phyloP scores from a whole-genome alignment of 2,888 invertebrate species.

The Trichacis sp. region DNA sequence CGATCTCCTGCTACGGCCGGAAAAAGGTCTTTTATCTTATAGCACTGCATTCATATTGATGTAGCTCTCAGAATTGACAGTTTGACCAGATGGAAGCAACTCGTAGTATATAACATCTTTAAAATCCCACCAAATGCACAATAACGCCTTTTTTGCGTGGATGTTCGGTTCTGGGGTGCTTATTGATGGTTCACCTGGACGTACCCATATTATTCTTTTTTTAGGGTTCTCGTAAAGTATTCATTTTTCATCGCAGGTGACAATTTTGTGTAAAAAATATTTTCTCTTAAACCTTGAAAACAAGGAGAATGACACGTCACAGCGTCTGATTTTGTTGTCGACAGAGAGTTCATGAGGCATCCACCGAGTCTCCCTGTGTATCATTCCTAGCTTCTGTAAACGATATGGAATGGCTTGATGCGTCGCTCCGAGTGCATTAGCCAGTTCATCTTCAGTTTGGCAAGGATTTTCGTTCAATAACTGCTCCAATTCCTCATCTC shows the following conservation, averaged over 20 bases:
- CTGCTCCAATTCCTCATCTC: no score
- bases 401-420: constrained; percentile 1
- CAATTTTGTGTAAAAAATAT: neutral
- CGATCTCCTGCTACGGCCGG: constrained; percentile 11
- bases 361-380: constrained; percentile 1
- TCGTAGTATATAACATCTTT: constrained; percentile 34
- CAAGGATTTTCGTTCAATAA: no score
- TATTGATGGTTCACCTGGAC: constrained; percentile 4
- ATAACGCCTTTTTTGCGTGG: no score
- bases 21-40: no score
- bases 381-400: neutral
- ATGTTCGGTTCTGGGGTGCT: neutral
- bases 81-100: constrained; percentile 8
- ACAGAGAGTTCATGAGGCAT: neutral
- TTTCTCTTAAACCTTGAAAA: neutral
- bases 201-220: neutral
- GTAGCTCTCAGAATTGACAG: no score
- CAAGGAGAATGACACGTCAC: neutral
- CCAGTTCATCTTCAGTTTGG: neutral
- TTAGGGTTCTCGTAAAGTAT: no score
- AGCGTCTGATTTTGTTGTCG: no score
- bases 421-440: neutral
- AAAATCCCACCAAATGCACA: no score
- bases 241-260: no score
- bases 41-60: no score